Base-by-base conservation (phyloP, 1,140 invertebrate species). In the Chironomus tepperi region DNA sequence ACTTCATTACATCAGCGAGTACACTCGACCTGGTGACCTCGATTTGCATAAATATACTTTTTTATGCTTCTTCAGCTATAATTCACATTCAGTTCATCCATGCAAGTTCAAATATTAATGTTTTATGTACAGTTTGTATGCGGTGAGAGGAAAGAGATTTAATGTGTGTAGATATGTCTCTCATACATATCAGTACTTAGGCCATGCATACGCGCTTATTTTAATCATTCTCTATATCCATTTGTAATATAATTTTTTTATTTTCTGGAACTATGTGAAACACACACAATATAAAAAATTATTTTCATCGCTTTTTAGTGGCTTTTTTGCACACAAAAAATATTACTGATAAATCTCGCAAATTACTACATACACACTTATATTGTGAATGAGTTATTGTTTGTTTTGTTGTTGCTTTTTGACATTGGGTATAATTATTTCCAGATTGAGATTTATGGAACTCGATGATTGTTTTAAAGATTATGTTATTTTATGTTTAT, bases 391-490 rank as follows among this genome's bases (percentile, higher is more conserved):
- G 47, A 57, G 12, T n/a, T 47, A 57, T n/a, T 57, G 15, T 15
- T 10, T n/a, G 12, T 57, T 8, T 57, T 57, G 47, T 57, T 57
- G 1, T 57, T 57, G 47, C 47, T 57, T n/a, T 57, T 57, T 57
- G 47, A 57, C 47, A 57, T 57, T 57, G 47, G 1, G n/a, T 15
- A n/a, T 57, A 57, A 57, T 57, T 57, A 57, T n/a, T 57, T 57
- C 47, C 47, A 57, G 47, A 57, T 57, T 57, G 47, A 57, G n/a
- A 57, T 57, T 57, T 57, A 57, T 57, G 47, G 12, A 57, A 57
- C 47, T 57, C 15, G 24, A 34, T 34, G 24, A 34, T 34, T 34
- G 24, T 34, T 34, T 34, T 34, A 34, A 34, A 34, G 24, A 34
- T 34, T 34, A 34, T 34, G 24, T 34, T 34, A 34, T 34, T 34